Base-by-base conservation (phyloP, 2,888 invertebrate genomes). In the Ctena decussata region DNA sequence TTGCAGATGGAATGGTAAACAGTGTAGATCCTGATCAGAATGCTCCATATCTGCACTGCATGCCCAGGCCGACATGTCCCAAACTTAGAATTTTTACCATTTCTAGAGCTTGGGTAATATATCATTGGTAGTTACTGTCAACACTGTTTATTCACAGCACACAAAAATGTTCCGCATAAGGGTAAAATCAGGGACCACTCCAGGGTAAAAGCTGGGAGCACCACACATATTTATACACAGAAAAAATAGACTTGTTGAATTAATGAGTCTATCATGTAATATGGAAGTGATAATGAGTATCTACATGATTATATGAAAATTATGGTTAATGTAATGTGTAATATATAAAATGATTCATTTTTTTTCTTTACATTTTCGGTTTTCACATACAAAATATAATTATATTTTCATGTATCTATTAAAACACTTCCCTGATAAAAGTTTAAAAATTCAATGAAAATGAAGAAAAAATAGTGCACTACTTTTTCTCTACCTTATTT, bases 311-410 rank as follows among this genome's bases (percentile, higher is more conserved):
- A n/a, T n/a, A n/a, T 44, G 44, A 18, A 8, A 44, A 44, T 18
- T 44, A 44, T 44, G 44, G 18, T 44, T 12, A 44, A 44, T 44
- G n/a, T n/a, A 57, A 57, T 57, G 57, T 8, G 5, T 57, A 27
- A 57, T 57, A 15, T 41, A n/a, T 57, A 46, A 46, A 46, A 57
- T 57, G 57, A 65, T 84, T 88, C 81, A 77, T 77, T 77, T 49
- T 82, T n/a, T 87, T 88, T 84, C 75, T 76, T 75, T 35, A 80
- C 84, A 79, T 87, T 88, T 80, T 73, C 74, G 5, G 49, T 80
- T 87, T 84, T 88, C 76, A 85, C 88, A 82, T 90, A 90, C 88
- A 90, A 90, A 90, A 90, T 90, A 90, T n/a, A n/a, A n/a, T n/a
- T n/a, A n/a, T 86, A 87, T 72, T 90, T 82, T 87, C 82, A 84